phyloP scores from a whole-genome alignment of 2,113 vertebrate species.

The Xiphias gladius region DNA sequence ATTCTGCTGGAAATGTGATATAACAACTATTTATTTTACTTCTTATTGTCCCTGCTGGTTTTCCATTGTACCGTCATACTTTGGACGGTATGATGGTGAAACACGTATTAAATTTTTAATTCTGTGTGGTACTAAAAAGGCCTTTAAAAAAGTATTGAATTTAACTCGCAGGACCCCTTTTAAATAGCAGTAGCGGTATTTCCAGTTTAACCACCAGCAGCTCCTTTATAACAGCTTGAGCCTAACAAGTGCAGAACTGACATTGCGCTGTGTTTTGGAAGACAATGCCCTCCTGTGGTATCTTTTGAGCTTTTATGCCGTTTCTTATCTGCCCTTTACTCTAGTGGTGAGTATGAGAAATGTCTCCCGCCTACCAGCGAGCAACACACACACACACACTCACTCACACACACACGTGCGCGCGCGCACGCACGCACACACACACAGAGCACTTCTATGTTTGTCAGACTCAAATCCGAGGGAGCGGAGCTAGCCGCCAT shows the following conservation, averaged over 20 bases:
- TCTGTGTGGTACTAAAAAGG: neutral
- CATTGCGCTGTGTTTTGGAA: conserved; percentile 33
- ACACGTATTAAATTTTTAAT: neutral
- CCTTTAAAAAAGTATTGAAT: neutral
- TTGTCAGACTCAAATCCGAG: conserved; percentile 91
- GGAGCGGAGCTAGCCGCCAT: conserved; percentile 93
- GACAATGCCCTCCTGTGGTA: conserved; percentile 81
- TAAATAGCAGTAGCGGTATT: neutral
- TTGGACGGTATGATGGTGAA: neutral
- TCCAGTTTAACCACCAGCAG: neutral
- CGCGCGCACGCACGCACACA: conserved; percentile 34
- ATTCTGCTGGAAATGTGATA: neutral
- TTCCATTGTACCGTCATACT: neutral
- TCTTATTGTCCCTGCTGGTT: neutral
- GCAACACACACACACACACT: conserved; percentile 23
- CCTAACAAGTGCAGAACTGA: conserved; percentile 18
- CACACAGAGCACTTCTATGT: conserved; percentile 86
- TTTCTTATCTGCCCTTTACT: conserved; percentile 74
- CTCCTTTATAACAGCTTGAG: neutral
- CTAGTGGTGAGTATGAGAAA: conserved; percentile 80
- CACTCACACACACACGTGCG: conserved; percentile 65
- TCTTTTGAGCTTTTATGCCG: conserved; percentile 70
- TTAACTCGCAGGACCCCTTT: neutral
- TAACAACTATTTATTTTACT: neutral
- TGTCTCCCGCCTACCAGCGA: conserved; percentile 85